Evolutionary conservation across 1,140 invertebrate species (phyloP), one percentile per base, ranked within the genome.

Genomic region (Eciton burchellii): DNA sequence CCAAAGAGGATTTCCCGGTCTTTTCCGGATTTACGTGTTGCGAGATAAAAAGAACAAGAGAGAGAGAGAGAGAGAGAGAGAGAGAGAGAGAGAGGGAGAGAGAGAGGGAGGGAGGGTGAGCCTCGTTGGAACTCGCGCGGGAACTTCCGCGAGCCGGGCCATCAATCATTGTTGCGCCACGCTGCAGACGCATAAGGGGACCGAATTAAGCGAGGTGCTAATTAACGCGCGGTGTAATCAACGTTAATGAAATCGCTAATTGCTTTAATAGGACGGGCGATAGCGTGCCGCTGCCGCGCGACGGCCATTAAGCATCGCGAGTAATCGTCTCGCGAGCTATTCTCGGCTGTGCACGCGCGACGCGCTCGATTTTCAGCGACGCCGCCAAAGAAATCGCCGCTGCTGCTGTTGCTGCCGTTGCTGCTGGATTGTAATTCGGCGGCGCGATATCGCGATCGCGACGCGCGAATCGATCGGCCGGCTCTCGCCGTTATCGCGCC

Each of bases 241-340:
- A 41, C 45, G 79, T 77, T 89, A 87, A 89, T 85, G 85, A 87
- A 87, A 66, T 82, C 62, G 49, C 82, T 90, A 88, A 89, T 88
- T 85, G 82, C 66, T 35, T 62, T 83, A 84, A 81, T 83, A 84
- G 81, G 65, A 73, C 56, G 87, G 57, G 26, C 11, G 35, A 6
- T 77, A 47, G 62, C 62, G 65, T 56, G 62, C 9, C 21, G 59
- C 16, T n/a, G 29, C 14, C 12, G 16, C 57, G 26, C 57, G 24
- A 19, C 14, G n/a, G 1, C 19, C 47, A 57, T 63, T 63, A 82
- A 56, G 45, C 43, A 63, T 62, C 24, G 21, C 12, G 56, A 72
- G 52, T 19, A 72, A 82, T 52, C 29, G 49, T 76, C 21, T 63
- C 57, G 24, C 21, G 63, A 14, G n/a, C 24, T 41, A 72, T 81